phyloP scores from a whole-genome alignment of 2,113 vertebrate species.

The Carassius gibelio region DNA sequence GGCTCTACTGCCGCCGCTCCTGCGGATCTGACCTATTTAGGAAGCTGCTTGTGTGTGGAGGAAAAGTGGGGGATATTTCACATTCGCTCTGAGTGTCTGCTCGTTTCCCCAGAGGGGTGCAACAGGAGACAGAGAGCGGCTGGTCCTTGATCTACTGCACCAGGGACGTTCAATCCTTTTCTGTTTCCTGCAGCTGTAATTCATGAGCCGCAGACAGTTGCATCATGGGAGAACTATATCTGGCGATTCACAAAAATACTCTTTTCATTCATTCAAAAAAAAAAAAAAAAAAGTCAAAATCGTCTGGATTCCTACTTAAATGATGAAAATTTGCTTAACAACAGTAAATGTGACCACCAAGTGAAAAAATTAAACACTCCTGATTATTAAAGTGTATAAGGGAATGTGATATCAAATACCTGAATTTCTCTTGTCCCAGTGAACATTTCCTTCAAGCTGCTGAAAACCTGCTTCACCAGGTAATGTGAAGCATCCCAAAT shows the following conservation, averaged over 20 bases:
- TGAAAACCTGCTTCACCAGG: too few relatives aligned
- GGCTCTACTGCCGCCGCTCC: background rate
- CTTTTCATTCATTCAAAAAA: background rate
- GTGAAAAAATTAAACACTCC: too few relatives aligned
- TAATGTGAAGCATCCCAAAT: too few relatives aligned
- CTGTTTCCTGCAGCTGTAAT: constrained; percentile 6
- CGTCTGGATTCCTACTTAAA: too few relatives aligned
- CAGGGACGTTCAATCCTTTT: background rate
- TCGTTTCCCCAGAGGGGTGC: constrained; percentile 52
- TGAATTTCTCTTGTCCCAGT: too few relatives aligned
- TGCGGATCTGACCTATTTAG: constrained; percentile 47
- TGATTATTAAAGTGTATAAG: too few relatives aligned
- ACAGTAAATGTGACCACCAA: too few relatives aligned
- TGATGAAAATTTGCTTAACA: too few relatives aligned
- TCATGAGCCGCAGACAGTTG: background rate
- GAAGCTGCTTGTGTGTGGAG: background rate
- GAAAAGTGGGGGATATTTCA: constrained; percentile 57
- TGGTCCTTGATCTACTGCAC: constrained; percentile 14
- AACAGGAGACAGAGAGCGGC: constrained; percentile 22
- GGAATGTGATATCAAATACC: too few relatives aligned
- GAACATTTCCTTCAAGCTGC: too few relatives aligned
- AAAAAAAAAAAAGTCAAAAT: background rate
- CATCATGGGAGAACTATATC: constrained; percentile 25
- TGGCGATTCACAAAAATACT: constrained; percentile 6
- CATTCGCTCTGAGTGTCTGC: constrained; percentile 48